phyloP scores from a whole-genome alignment of 92 coral and sea anemone genomes.

The Metridium senile region DNA sequence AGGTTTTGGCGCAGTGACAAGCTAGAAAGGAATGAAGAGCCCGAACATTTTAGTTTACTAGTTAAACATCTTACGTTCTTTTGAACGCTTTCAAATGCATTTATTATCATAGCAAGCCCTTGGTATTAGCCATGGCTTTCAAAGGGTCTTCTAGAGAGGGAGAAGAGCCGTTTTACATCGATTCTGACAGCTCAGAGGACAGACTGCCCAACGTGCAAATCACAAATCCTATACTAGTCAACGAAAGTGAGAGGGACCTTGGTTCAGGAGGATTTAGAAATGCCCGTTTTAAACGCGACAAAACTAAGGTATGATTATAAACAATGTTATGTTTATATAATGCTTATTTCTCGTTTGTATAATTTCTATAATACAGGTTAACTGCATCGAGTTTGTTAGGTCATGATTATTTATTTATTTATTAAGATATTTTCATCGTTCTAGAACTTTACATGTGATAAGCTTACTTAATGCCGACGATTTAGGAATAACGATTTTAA shows the following conservation, averaged over 20 bases:
- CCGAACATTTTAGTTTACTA: background rate
- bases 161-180: slow-evolving; percentile 23
- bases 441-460: too few species aligned
- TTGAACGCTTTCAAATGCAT: background rate
- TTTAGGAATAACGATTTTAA: too few species aligned
- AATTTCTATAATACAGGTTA: background rate
- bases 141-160: background rate
- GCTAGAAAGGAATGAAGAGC: background rate
- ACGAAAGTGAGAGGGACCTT: slow-evolving; percentile 68
- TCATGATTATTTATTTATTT: background rate
- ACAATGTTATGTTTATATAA: background rate
- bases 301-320: slow-evolving; percentile 10
- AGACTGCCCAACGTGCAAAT: slow-evolving; percentile 4
- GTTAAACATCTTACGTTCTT: too few species aligned
- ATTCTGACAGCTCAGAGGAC: slow-evolving; percentile 1
- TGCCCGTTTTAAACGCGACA: slow-evolving; percentile 29
- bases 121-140: background rate
- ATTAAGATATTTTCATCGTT: background rate
- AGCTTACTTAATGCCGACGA: too few species aligned
- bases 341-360: slow-evolving; percentile 38
- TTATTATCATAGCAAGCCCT: background rate
- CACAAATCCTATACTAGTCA: background rate
- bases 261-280: slow-evolving; percentile 54
- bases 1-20: background rate
- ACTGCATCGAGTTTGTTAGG: background rate